Evolutionary conservation across 2,113 vertebrate species (phyloP).

Genomic region (Eidolon helvum): DNA sequence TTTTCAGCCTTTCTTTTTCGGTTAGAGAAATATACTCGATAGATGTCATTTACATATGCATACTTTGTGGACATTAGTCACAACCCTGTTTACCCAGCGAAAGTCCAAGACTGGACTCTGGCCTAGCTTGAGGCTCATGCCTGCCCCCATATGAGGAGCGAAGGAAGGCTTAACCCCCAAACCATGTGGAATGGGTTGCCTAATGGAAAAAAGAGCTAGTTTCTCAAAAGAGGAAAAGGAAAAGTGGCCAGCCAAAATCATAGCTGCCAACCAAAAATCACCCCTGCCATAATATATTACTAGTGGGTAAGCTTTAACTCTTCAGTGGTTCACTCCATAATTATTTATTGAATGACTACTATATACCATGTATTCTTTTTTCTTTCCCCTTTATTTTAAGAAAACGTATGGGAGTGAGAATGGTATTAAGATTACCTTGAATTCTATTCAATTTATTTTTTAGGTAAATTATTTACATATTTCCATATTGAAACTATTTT

Average conservation of each 20-base stretch:
- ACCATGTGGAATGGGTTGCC: not conserved
- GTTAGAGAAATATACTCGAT: not conserved
- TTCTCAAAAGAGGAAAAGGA: not conserved
- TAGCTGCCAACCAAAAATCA: too few species aligned
- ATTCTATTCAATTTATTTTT: not conserved
- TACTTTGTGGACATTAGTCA: not conserved
- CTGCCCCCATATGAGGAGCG: not conserved
- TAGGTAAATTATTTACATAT: not conserved
- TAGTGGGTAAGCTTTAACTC: not conserved
- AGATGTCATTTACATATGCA: not conserved
- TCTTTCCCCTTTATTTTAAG: not conserved
- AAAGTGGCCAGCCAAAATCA: not conserved
- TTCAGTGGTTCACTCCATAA: not conserved
- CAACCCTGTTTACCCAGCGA: not conserved
- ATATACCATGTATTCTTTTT: not conserved
- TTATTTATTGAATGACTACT: not conserved
- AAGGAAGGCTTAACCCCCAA: not conserved
- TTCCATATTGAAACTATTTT: conserved; percentile 8
- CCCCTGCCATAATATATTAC: not conserved
- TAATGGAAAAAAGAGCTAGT: not conserved
- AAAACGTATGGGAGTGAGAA: not conserved
- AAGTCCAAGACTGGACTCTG: not conserved
- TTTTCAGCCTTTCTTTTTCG: not conserved
- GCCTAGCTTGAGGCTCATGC: not conserved
- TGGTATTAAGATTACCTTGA: not conserved